These are phyloP conservation scores for Lagodon rhomboides DNA, from an alignment of 2,797 vertebrate species.

Conservation along the genomic window DNA sequence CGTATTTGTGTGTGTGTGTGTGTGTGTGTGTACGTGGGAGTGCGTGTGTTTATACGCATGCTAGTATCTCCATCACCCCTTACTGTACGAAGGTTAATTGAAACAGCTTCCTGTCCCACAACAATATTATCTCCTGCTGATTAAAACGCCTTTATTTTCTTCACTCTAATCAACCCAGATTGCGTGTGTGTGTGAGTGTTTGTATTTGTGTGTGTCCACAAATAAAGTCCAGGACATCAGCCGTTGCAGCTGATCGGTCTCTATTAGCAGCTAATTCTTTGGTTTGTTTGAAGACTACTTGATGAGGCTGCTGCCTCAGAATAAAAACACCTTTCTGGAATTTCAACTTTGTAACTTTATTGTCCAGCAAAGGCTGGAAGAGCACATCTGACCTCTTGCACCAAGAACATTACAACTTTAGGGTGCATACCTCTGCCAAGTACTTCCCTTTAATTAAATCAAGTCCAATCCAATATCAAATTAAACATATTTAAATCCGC, in stretches of 20 bases:
- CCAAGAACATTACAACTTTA: too few relatives aligned
- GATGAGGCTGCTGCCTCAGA: slow-evolving; percentile 23
- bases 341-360: too few relatives aligned
- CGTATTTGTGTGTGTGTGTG: slow-evolving; percentile 1
- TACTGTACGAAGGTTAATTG: slow-evolving; percentile 44
- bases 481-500: too few relatives aligned
- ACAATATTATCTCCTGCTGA: slow-evolving; percentile 15
- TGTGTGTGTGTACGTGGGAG: neutral
- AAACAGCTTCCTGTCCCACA: slow-evolving; percentile 31
- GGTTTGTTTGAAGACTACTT: slow-evolving; percentile 22
- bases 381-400: too few relatives aligned
- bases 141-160: slow-evolving; percentile 21
- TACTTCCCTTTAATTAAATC: too few relatives aligned
- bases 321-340: neutral
- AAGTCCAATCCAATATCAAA: too few relatives aligned
- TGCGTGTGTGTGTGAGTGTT: neutral
- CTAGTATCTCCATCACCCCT: slow-evolving; percentile 1
- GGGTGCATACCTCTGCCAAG: too few relatives aligned
- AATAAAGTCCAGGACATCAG: neutral
- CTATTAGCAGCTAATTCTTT: slow-evolving; percentile 17
- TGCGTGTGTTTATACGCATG: neutral
- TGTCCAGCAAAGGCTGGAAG: too few relatives aligned
- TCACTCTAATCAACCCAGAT: slow-evolving; percentile 21
- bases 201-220: neutral
- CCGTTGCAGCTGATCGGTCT: slow-evolving; percentile 18